These are phyloP conservation scores for Stenolophus ochropezus DNA, from an alignment of 2,888 invertebrate species.

Conservation along the genomic window DNA sequence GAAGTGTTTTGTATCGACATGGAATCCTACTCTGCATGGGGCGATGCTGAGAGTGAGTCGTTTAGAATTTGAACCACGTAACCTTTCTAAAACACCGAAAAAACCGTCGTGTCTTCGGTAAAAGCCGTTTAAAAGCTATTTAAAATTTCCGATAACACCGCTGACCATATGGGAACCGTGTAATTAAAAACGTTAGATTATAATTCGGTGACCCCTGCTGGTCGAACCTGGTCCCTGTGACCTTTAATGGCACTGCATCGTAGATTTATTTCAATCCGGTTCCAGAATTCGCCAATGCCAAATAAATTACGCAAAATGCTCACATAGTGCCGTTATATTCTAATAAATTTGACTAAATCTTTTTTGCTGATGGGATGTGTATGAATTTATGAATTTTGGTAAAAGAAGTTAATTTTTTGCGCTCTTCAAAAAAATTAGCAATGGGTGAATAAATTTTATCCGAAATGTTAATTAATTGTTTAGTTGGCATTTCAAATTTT, in stretches of 20 bases:
- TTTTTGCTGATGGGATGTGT: neutral
- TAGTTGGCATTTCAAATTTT: neutral
- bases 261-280: neutral
- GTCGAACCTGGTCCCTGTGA: neutral
- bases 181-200: constrained; percentile 37
- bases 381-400: neutral
- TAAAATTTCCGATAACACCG: constrained; percentile 1
- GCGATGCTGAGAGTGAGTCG: neutral
- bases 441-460: neutral
- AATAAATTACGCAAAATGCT: neutral
- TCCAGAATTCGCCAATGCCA: neutral
- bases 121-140: constrained; percentile 21
- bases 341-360: neutral
- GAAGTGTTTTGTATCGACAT: neutral
- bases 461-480: neutral
- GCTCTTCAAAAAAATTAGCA: neutral
- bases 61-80: constrained; percentile 15
- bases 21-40: neutral
- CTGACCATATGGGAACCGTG: neutral
- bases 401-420: neutral
- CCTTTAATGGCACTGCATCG: constrained; percentile 6
- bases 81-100: constrained; percentile 24
- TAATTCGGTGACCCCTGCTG: constrained; percentile 21
- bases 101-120: neutral
- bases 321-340: neutral